phyloP scores from a whole-genome alignment of 1,140 invertebrate genomes.

The Dreissena polymorpha region DNA sequence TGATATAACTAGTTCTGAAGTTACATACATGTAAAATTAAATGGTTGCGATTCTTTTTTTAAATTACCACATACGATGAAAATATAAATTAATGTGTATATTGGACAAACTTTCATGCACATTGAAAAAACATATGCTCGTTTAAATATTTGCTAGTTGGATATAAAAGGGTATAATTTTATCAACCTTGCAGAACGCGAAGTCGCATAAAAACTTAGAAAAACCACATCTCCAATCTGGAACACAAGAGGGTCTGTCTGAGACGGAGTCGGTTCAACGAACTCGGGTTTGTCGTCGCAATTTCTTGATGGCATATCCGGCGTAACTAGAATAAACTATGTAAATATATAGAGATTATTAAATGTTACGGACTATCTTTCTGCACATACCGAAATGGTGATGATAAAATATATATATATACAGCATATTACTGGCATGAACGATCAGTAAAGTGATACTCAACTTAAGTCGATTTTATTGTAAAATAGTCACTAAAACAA shows the following conservation, averaged over 20 bases:
- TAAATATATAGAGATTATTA: not conserved
- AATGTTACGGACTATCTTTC: not conserved
- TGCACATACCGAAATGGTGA: not conserved
- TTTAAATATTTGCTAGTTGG: not conserved
- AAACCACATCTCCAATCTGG: not conserved
- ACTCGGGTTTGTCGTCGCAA: constrained; percentile 15
- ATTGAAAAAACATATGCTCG: not conserved
- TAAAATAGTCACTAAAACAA: not conserved
- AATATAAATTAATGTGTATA: not conserved
- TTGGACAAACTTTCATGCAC: not conserved
- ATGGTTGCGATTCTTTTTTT: not conserved
- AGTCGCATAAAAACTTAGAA: not conserved
- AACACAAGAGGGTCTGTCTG: not conserved
- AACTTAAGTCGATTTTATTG: not conserved
- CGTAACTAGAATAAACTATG: constrained; percentile 19
- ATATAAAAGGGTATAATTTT: not conserved
- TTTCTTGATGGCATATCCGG: not conserved
- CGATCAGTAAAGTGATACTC: not conserved
- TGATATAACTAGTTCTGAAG: not conserved
- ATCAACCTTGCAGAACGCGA: constrained; percentile 8
- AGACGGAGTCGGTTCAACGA: constrained; percentile 10
- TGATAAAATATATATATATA: not conserved
- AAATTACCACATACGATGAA: not conserved
- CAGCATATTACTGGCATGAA: not conserved
- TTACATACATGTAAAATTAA: not conserved